Percentiles rank a stretch among this genome's conserved stretches.
These are phyloP conservation scores for Pteria penguin DNA, from an alignment of 2,888 invertebrate genomes.

Conservation along the genomic window DNA sequence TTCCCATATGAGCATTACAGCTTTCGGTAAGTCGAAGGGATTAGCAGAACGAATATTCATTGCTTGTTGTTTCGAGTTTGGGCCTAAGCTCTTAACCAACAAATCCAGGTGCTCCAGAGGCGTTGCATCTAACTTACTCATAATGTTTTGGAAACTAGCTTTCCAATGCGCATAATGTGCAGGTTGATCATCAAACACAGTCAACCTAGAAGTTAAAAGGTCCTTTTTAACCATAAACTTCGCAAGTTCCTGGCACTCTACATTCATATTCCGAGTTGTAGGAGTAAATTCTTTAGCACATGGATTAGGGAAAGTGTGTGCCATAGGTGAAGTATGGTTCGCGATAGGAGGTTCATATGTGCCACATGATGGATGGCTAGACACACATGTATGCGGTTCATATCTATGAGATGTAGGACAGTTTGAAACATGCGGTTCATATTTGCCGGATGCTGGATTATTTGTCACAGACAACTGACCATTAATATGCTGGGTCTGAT, in stretches of 20 bases:
- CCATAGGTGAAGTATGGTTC: no score
- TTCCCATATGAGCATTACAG: slow-evolving; percentile 2
- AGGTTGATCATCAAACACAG: not conserved
- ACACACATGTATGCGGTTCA: not conserved
- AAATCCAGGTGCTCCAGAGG: not conserved
- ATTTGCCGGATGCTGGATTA: not conserved
- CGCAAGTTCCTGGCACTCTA: not conserved
- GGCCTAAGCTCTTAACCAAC: not conserved
- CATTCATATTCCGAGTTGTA: no score
- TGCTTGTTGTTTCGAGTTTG: not conserved
- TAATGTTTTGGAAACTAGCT: not conserved
- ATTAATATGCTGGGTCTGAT: not conserved
- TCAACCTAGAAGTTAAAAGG: not conserved
- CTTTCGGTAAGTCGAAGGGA: not conserved
- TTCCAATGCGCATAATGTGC: not conserved
- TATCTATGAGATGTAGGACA: not conserved
- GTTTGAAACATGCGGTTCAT: not conserved
- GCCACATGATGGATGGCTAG: not conserved
- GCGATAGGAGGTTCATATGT: not conserved
- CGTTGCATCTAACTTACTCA: not conserved
- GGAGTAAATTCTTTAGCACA: no score
- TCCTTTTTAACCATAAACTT: slow-evolving; percentile 11
- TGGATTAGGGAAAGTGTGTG: no score
- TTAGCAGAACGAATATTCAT: slow-evolving; percentile 2
- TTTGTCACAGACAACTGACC: not conserved